Percentiles rank a stretch among this genome's conserved stretches.
Conservation (phyloP, 2,797 vertebrate genomes). For the Nyctibius grandis region DNA sequence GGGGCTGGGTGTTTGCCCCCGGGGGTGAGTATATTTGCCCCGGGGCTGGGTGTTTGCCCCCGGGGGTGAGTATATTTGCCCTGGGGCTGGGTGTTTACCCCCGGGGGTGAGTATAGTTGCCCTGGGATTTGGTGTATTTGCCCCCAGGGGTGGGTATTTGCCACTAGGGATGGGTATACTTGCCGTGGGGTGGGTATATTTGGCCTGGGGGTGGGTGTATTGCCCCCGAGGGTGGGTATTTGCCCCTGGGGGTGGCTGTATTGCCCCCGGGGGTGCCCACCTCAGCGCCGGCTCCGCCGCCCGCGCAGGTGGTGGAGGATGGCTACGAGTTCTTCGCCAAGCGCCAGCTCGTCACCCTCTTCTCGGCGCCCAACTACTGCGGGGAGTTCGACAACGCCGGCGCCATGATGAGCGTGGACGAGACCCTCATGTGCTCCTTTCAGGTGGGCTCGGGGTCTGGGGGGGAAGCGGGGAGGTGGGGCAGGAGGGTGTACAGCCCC, state of each 20-base stretch:
- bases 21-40: not conserved
- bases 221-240: not conserved
- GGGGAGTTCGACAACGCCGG: constrained; percentile 95
- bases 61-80: not conserved
- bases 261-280: not conserved
- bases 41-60: not conserved
- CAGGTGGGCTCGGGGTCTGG: constrained; percentile 75
- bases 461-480: no score
- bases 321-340: constrained; percentile 96
- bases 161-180: no score
- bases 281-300: rapidly evolving
- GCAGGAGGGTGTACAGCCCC: no score
- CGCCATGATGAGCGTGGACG: constrained; percentile 96
- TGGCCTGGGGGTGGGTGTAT: not conserved
- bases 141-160: not conserved
- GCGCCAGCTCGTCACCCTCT: constrained; percentile 92
- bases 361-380: constrained; percentile 95
- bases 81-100: not conserved
- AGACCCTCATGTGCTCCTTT: constrained; percentile 96
- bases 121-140: no score
- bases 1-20: no score
- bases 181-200: no score
- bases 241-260: not conserved
- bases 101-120: no score
- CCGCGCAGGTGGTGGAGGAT: constrained; percentile 88